Evolutionary conservation across 2,113 vertebrate genomes (phyloP).

Genomic region (Colaptes auratus): DNA sequence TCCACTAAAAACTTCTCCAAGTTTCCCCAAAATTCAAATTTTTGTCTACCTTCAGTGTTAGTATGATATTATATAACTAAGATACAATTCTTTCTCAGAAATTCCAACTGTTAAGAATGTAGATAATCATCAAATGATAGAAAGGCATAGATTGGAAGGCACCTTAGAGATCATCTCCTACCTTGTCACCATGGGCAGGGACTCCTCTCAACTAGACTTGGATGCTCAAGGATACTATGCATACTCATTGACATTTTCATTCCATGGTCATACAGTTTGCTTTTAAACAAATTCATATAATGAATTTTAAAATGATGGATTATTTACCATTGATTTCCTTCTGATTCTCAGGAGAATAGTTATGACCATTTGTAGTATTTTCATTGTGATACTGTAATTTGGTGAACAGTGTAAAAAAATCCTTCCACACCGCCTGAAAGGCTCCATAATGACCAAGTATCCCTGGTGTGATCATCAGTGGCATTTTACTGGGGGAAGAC

Average conservation of each 20-base stretch:
- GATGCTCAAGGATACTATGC: not conserved
- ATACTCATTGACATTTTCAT: not conserved
- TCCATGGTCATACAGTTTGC: not conserved
- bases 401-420: not conserved
- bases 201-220: no score
- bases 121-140: not conserved
- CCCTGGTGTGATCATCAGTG: not conserved
- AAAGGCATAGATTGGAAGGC: no score
- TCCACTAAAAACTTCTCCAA: not conserved
- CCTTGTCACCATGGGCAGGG: no score
- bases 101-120: slow-evolving; percentile 63
- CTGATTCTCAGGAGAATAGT: not conserved
- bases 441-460: fast-evolving
- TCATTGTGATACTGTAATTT: not conserved
- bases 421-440: not conserved
- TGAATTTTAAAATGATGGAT: not conserved
- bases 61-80: slow-evolving; percentile 54
- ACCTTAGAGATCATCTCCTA: no score
- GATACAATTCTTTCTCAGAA: slow-evolving; percentile 33
- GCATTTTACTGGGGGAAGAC: not conserved
- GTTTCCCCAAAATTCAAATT: slow-evolving; percentile 36
- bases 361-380: not conserved
- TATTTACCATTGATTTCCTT: slow-evolving; percentile 13
- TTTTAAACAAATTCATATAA: not conserved
- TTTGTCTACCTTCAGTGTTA: not conserved